Conservation (phyloP, 2,888 invertebrate genomes). For the Halictus quadricinctus region DNA sequence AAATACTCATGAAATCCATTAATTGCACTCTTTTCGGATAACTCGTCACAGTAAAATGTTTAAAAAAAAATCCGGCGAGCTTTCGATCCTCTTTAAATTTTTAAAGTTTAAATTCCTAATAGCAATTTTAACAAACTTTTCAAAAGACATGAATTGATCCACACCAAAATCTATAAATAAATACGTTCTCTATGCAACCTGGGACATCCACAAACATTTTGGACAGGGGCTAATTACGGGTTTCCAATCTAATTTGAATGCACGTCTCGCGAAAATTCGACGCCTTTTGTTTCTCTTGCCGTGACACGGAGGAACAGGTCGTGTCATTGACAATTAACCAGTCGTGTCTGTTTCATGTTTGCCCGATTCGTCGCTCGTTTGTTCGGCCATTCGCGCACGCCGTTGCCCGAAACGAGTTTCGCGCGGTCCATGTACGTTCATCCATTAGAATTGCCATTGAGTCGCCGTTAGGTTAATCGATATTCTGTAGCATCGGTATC, state of each 20-base stretch:
- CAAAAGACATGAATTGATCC: too few species aligned
- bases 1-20: too few species aligned
- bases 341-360: slow-evolving; percentile 33
- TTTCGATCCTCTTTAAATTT: too few species aligned
- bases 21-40: too few species aligned
- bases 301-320: not conserved
- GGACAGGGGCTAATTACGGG: not conserved
- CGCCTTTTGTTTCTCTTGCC: not conserved
- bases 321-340: slow-evolving; percentile 45
- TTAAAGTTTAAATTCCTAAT: too few species aligned
- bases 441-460: slow-evolving; percentile 59
- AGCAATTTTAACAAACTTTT: too few species aligned
- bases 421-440: slow-evolving; percentile 16
- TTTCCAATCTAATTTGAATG: not conserved
- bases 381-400: slow-evolving; percentile 3
- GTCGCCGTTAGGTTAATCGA: slow-evolving; percentile 47
- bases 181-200: too few species aligned
- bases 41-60: too few species aligned
- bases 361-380: slow-evolving; percentile 38
- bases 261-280: not conserved
- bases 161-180: too few species aligned
- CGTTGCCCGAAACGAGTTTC: slow-evolving; percentile 49
- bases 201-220: too few species aligned
- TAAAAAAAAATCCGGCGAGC: too few species aligned
- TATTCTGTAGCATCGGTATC: slow-evolving; percentile 28